phyloP scores from a whole-genome alignment of 2,797 vertebrate species.

The Loriculus beryllinus region DNA sequence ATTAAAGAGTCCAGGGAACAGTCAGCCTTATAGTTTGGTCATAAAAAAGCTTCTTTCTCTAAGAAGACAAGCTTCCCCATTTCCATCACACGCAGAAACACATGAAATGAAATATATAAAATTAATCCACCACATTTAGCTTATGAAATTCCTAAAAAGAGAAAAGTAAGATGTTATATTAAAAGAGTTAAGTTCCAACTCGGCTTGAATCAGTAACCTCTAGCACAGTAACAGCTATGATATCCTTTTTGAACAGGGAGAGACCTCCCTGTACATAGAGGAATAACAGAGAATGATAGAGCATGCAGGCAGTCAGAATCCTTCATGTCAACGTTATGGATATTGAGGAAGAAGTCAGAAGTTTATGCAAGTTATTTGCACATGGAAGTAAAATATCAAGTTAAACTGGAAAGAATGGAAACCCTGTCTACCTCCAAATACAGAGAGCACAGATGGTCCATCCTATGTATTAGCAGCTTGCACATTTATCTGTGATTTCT shows the following conservation, averaged over 20 bases:
- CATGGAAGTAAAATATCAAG: background rate
- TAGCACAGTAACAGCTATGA: rapidly evolving
- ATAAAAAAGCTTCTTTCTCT: background rate
- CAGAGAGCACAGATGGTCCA: background rate
- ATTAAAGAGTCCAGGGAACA: background rate
- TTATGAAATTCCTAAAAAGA: background rate
- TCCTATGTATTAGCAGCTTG: background rate
- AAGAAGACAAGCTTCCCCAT: background rate
- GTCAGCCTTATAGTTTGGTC: background rate
- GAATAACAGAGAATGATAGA: background rate
- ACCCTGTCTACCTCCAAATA: rapidly evolving
- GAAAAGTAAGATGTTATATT: background rate
- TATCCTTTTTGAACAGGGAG: background rate
- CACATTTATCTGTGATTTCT: background rate
- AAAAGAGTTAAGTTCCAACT: background rate
- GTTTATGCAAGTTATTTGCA: background rate
- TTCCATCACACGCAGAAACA: background rate
- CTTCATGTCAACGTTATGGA: background rate
- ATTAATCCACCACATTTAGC: background rate
- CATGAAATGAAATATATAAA: background rate
- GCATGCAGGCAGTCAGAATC: background rate
- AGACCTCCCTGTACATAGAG: background rate
- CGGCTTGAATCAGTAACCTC: background rate
- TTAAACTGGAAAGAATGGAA: background rate
- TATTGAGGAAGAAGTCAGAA: background rate